Evolutionary conservation across 2,113 vertebrate species (phyloP).

Genomic region (Melospiza georgiana): DNA sequence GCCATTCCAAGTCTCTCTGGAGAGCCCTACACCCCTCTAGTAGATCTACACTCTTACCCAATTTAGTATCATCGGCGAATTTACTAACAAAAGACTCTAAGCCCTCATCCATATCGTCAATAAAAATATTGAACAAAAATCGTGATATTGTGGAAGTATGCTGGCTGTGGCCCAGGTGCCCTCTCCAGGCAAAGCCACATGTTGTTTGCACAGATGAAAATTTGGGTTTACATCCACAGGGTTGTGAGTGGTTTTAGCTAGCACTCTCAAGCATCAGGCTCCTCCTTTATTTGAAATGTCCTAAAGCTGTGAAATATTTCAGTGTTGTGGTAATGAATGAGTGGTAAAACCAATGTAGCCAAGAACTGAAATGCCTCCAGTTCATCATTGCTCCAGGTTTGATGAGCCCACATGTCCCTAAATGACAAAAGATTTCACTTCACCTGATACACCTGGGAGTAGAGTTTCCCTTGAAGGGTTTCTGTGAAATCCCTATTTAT

Average conservation of each 20-base stretch:
- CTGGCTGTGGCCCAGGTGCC: no score
- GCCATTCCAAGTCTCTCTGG: no score
- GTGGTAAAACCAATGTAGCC: not conserved
- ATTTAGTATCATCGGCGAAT: no score
- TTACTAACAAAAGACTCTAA: no score
- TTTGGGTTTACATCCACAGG: not conserved
- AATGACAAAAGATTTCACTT: not conserved
- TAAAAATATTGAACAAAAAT: no score
- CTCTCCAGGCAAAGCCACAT: not conserved
- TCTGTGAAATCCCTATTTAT: not conserved
- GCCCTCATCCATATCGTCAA: no score
- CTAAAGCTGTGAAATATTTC: not conserved
- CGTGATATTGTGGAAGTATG: not conserved
- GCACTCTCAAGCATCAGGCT: not conserved
- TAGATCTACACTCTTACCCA: no score
- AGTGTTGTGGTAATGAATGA: not conserved
- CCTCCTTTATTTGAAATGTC: not conserved
- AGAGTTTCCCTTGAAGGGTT: not conserved
- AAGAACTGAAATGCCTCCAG: not conserved
- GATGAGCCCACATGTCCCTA: not conserved
- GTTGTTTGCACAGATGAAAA: not conserved
- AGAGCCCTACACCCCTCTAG: no score
- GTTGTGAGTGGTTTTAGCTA: not conserved
- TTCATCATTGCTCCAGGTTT: not conserved
- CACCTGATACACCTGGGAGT: not conserved